Evolutionary conservation across 2,797 vertebrate species (phyloP).

Genomic region (Taenioides sp.): DNA sequence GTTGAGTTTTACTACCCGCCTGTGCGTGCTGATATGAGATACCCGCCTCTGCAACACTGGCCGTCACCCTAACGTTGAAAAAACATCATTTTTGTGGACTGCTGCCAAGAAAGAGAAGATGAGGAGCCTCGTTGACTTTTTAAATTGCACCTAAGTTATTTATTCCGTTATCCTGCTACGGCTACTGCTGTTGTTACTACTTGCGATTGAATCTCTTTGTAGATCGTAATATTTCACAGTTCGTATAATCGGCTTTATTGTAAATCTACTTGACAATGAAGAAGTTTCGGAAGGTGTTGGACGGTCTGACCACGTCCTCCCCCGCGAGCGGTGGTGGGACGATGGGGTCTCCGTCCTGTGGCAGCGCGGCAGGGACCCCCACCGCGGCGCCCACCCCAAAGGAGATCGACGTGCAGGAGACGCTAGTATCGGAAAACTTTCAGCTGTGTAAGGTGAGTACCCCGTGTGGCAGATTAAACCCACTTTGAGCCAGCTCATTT

Average conservation of each 20-base stretch:
- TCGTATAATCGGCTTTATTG: background rate
- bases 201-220: background rate
- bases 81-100: slow-evolving; percentile 33
- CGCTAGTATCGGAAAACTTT: slow-evolving; percentile 92
- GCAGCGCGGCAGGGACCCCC: slow-evolving; percentile 83
- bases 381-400: slow-evolving; percentile 80
- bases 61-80: slow-evolving; percentile 18
- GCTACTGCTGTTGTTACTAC: slow-evolving; percentile 21
- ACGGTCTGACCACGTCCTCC: slow-evolving; percentile 93
- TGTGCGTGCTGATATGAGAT: slow-evolving; percentile 50
- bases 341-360: slow-evolving; percentile 78
- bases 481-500: background rate
- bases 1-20: slow-evolving; percentile 57
- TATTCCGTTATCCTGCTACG: slow-evolving; percentile 12
- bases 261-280: slow-evolving; percentile 80
- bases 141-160: slow-evolving; percentile 67
- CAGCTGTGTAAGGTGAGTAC: slow-evolving; percentile 93
- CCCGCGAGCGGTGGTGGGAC: slow-evolving; percentile 75
- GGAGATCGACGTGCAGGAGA: slow-evolving; percentile 91
- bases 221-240: background rate
- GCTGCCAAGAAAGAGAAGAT: slow-evolving; percentile 53
- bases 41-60: slow-evolving; percentile 49
- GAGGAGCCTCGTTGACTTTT: slow-evolving; percentile 70
- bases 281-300: slow-evolving; percentile 98
- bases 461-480: background rate